A percentile compares a stretch with the other conserved stretches of the same genome.
These are phyloP conservation scores for Camponotus vicinus DNA, from an alignment of 1,140 invertebrate genomes.

Conservation along the genomic window DNA sequence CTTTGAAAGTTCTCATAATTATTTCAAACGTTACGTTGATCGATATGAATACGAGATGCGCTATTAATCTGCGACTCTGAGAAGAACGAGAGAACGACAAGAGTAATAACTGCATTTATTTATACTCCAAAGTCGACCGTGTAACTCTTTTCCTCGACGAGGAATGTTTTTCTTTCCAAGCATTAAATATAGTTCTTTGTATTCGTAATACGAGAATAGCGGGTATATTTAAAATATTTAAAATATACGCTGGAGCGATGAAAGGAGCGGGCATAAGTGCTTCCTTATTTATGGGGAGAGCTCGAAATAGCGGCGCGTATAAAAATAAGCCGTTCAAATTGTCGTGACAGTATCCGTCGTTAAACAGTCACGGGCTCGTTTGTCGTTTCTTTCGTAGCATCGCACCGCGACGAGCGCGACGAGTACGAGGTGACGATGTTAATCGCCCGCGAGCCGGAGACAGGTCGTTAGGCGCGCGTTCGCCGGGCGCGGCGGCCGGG, in stretches of 20 bases:
- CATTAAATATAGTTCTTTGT: neutral
- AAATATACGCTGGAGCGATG: conserved; percentile 12
- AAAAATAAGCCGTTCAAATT: conserved; percentile 68
- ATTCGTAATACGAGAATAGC: neutral
- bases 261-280: neutral
- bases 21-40: neutral
- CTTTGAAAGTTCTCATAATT: neutral
- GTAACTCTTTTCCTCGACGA: neutral
- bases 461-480: conserved; percentile 56
- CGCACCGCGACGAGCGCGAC: neutral
- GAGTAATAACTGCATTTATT: neutral
- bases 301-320: conserved; percentile 39
- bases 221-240: too few relatives aligned
- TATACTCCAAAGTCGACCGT: neutral
- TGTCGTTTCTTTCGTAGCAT: conserved; percentile 17
- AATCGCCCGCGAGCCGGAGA: conserved; percentile 59
- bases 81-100: neutral
- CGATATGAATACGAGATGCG: neutral
- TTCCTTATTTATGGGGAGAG: conserved; percentile 43
- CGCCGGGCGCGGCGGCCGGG: conserved; percentile 10
- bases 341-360: conserved; percentile 50
- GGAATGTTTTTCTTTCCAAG: neutral
- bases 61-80: neutral
- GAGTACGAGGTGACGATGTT: conserved; percentile 44
- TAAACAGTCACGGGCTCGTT: conserved; percentile 40